phyloP scores from a whole-genome alignment of 2,888 invertebrate genomes.

The Lysandra coridon region DNA sequence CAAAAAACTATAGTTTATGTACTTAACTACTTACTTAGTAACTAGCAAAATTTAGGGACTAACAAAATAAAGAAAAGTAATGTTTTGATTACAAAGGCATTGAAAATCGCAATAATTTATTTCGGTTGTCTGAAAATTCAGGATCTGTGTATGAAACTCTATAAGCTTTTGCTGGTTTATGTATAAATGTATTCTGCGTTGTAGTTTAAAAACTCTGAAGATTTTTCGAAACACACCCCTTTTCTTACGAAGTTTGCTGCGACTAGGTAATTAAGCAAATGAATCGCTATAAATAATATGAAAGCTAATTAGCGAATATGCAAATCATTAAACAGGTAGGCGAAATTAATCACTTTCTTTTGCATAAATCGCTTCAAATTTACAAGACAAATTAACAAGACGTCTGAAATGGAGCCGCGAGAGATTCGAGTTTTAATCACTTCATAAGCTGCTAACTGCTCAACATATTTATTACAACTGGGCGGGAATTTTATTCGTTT shows the following conservation, averaged over 20 bases:
- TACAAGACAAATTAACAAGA: conserved; percentile 25
- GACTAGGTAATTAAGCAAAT: not conserved
- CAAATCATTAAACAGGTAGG: not conserved
- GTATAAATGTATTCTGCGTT: too few species aligned
- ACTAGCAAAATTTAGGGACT: too few species aligned
- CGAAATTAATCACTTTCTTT: conserved; percentile 23
- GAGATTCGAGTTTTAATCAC: conserved; percentile 1
- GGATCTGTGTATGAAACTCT: too few species aligned
- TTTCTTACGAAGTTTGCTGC: not conserved
- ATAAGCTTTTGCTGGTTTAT: too few species aligned
- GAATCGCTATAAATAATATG: not conserved
- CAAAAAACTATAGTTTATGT: not conserved
- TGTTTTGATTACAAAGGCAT: too few species aligned
- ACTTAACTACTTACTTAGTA: too few species aligned
- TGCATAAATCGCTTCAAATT: conserved; percentile 15
- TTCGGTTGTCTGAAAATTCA: too few species aligned
- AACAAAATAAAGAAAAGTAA: too few species aligned
- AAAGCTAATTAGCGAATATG: conserved; percentile 5
- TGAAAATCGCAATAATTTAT: too few species aligned
- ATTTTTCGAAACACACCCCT: not conserved
- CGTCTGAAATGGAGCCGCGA: not conserved
- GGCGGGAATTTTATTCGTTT: not conserved
- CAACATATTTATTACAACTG: conserved; percentile 5
- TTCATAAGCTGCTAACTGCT: not conserved
- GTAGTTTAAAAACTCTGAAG: not conserved